Conservation (phyloP, 2,113 vertebrate genomes). For the Antechinus flavipes region DNA sequence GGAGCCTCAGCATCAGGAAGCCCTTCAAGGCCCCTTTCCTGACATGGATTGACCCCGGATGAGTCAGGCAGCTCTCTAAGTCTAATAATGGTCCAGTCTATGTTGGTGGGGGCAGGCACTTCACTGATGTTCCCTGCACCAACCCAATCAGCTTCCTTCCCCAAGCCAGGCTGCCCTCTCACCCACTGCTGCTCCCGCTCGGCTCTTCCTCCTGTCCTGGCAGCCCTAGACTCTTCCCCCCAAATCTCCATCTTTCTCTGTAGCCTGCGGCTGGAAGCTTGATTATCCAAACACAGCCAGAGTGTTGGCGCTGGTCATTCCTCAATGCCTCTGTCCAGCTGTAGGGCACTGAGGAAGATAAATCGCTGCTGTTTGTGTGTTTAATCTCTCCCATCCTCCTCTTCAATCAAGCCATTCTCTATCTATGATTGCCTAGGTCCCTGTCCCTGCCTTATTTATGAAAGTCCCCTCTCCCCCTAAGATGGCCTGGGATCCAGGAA, state of each 20-base stretch:
- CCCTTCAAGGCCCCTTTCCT: not conserved
- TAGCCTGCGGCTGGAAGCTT: not conserved
- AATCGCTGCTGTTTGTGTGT: not conserved
- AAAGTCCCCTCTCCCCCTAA: not conserved
- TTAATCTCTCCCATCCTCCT: not conserved
- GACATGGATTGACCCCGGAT: not conserved
- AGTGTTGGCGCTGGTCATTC: not conserved
- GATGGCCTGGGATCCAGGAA: not conserved
- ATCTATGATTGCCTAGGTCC: not conserved
- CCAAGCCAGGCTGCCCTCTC: not conserved
- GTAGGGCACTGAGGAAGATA: not conserved
- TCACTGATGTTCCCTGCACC: not conserved
- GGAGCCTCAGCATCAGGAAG: constrained; percentile 75
- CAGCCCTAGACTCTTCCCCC: rapidly evolving
- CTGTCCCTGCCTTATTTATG: not conserved
- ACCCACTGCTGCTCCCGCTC: not conserved
- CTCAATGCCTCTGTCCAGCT: not conserved
- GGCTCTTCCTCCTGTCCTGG: not conserved
- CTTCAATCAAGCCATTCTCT: not conserved
- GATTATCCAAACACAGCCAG: not conserved
- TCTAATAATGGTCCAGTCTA: too few species aligned
- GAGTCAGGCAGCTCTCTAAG: not conserved
- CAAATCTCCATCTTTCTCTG: not conserved
- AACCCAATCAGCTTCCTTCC: not conserved
- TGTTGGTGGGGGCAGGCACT: not conserved